Evolutionary conservation across 2,888 invertebrate genomes (phyloP), one percentile per base, ranked within the genome.

Genomic region (Diaprepes abbreviatus): DNA sequence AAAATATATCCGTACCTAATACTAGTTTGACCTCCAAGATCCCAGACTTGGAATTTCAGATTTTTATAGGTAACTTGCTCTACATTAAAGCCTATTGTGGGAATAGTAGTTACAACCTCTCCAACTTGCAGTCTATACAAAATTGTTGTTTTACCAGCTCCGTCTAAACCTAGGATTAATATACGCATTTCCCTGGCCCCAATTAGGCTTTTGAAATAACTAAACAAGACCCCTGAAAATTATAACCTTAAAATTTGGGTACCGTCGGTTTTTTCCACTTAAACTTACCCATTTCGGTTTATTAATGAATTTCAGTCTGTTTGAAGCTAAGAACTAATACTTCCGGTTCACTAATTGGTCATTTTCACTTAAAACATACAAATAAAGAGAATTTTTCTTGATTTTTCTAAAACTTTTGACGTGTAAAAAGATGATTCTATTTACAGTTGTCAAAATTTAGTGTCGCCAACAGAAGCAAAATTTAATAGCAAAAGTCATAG

Each of bases 61-160:
- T 99, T 99, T 88, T 98, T 98, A 85, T 97, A 98, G 78, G 95
- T 95, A 68, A 98, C 98, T 89, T 98, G 98, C 86, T 98, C 98
- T 78, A 98, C 99, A 87, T 99, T 99, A 86, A 99, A 99, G 9
- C 94, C 99, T 84, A 99, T 99, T 7, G 99, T 98, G 73, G 98
- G 96, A 86, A 95, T 98, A 33, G 98, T 98, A 55, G 98, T 98
- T 21, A 98, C 98, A 64, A 98, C 97, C 87, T 98, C 98, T 14
- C 98, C 97, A 66, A 98, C 98, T 89, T 99, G 98, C 80, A 98
- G 87, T 86, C 94, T 93, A 86, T 99, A 98, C 74, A 99, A 86
- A 85, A 99, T 99, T 72, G 99, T 99, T 0, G 99, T 99, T 88
- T 99, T 99, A 75, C 99, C 99, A 83, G 98, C 98, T 71, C 98